Base-by-base conservation (phyloP, 2,888 invertebrate genomes). In the Philhelius pedissequus region DNA sequence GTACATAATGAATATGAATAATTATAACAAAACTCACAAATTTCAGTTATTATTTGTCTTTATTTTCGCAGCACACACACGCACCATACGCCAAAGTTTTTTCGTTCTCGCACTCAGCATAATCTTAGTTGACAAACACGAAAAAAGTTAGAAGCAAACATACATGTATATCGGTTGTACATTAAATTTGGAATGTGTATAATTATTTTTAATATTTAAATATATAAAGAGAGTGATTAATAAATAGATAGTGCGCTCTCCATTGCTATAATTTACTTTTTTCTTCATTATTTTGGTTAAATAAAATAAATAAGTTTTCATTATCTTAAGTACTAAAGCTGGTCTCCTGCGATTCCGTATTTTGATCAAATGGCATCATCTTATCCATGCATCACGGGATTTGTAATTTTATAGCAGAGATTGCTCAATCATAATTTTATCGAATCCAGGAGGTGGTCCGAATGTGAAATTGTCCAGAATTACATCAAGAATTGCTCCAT, bases 361-460 rank as follows among this genome's bases (percentile, higher is more conserved):
- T 48, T 52, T 69, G 48, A 62, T 60, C 43, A 60, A 64, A 74
- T 74, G 78, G 78, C 78, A 52, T 74, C 60, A 25, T 40, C 11
- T 27, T 11, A 18, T 38, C 20, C 32, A 32, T 38, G 15, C 32
- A 32, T 22, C 32, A 18, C 11, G 25, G 48, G 22, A 22, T 43
- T 15, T 40, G 43, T 27, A 45, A 22, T 70, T 93, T 95, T 96
- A 99, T 87, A 99, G 95, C 69, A 99, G 93, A 2, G 98, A 98
- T 91, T 99, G 98, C 91, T 99, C 99, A 83, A 98, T 93, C 96
- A 99, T 97, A 87, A 99, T 98, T 92, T 96, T 96, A 88, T 98
- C 98, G 90, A 96, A 99, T 43, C 98, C 99, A 64, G 94, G 93
- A 0, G 97, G 96, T 40, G 96, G 96, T 0, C 95, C 94, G 90